Conservation (phyloP, 1,140 invertebrate species). For the Drosophila ogumai region DNA sequence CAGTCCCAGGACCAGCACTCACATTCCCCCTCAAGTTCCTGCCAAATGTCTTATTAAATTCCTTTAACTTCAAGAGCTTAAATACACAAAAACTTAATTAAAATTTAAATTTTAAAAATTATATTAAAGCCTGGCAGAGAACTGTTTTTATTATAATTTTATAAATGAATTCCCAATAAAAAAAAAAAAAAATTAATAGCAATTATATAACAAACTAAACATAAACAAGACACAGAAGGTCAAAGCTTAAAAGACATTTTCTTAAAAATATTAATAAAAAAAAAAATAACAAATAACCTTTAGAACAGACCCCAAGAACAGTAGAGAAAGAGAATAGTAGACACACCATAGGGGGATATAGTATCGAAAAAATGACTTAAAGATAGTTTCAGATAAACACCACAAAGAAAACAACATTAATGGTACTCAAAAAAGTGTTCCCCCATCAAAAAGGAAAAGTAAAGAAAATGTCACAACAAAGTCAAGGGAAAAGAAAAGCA, state of each 20-base stretch:
- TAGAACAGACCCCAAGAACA: background rate
- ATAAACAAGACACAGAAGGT: no score
- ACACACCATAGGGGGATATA: slow-evolving; percentile 2
- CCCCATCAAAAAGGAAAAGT: background rate
- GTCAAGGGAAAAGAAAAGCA: slow-evolving; percentile 1
- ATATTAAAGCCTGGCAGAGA: no score
- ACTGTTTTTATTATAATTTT: no score
- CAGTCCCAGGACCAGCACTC: background rate
- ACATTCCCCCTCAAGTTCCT: background rate
- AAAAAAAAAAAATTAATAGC: background rate
- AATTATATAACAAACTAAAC: background rate
- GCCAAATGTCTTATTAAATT: slow-evolving; percentile 9
- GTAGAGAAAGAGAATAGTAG: background rate
- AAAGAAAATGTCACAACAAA: slow-evolving; percentile 6
- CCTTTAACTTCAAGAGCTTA: no score
- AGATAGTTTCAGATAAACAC: slow-evolving; percentile 22
- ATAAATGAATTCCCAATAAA: no score
- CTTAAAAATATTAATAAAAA: background rate
- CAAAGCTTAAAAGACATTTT: no score
- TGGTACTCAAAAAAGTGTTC: slow-evolving; percentile 5
- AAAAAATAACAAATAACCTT: background rate
- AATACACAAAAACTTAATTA: no score
- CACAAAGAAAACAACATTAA: slow-evolving; percentile 31
- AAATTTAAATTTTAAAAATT: no score
- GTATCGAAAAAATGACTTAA: slow-evolving; percentile 11